A percentile compares a stretch with the other conserved stretches of the same genome.
Evolutionary conservation across 2,113 vertebrate genomes (phyloP).

Genomic region (Coreoperca whiteheadi): DNA sequence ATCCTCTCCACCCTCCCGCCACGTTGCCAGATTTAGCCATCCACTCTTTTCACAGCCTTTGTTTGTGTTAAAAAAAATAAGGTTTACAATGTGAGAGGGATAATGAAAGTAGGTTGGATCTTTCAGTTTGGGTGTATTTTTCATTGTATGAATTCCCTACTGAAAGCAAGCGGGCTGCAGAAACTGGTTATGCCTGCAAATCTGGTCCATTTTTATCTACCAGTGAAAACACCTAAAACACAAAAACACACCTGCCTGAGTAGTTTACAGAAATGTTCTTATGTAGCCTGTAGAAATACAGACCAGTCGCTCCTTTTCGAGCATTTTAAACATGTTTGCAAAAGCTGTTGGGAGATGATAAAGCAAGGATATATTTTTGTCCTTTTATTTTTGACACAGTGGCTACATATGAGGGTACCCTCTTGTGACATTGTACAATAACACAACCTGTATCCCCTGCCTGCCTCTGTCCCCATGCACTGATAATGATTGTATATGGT

Average conservation of each 20-base stretch:
- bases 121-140: neutral
- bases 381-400: neutral
- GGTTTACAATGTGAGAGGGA: constrained; percentile 18
- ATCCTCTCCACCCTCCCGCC: constrained; percentile 33
- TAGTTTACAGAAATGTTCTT: neutral
- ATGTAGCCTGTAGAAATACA: neutral
- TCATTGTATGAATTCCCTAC: neutral
- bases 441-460: constrained; percentile 20
- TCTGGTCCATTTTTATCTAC: neutral
- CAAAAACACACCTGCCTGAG: neutral
- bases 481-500: constrained; percentile 69
- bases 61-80: constrained; percentile 1
- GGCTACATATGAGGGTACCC: constrained; percentile 13
- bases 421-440: constrained; percentile 26
- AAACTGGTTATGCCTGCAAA: neutral
- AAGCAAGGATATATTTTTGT: neutral
- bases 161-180: neutral
- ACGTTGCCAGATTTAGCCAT: constrained; percentile 54
- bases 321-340: constrained; percentile 2
- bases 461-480: constrained; percentile 56
- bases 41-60: constrained; percentile 15
- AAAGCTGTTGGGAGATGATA: constrained; percentile 5
- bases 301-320: neutral
- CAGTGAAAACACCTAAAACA: neutral
- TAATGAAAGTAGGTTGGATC: constrained; percentile 16